Evolutionary conservation across 1,140 invertebrate genomes (phyloP).

Genomic region (Latrodectus geometricus): DNA sequence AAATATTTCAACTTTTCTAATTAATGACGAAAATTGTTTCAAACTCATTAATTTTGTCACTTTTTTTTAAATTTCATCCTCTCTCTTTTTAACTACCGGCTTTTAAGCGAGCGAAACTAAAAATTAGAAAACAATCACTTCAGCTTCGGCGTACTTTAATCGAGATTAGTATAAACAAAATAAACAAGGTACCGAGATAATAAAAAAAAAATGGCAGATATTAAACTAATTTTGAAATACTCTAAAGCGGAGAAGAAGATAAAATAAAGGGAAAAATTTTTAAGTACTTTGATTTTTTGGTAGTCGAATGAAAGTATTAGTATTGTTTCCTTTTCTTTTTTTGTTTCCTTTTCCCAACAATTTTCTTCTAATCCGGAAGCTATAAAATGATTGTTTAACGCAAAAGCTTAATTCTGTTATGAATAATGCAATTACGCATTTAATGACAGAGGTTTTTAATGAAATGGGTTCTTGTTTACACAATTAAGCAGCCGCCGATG

Average conservation of each 20-base stretch:
- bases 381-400: constrained; percentile 54
- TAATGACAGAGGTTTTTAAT: constrained; percentile 52
- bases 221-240: neutral
- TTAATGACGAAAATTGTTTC: constrained; percentile 16
- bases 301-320: neutral
- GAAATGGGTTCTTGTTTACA: constrained; percentile 52
- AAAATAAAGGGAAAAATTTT: neutral
- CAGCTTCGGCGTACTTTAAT: constrained; percentile 12
- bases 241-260: neutral
- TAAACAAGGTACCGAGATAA: neutral
- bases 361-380: constrained; percentile 16
- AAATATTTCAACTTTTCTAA: constrained; percentile 32
- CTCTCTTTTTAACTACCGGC: neutral
- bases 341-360: neutral
- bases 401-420: constrained; percentile 48
- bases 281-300: neutral
- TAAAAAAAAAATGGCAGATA: neutral
- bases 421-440: constrained; percentile 57
- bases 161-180: neutral
- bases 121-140: constrained; percentile 6
- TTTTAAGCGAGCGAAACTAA: constrained; percentile 8
- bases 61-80: neutral
- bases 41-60: constrained; percentile 14
- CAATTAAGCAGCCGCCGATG: constrained; percentile 30
- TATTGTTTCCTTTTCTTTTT: no score